phyloP scores from a whole-genome alignment of 2,113 vertebrate species.

The Protobothrops mucrosquamatus region DNA sequence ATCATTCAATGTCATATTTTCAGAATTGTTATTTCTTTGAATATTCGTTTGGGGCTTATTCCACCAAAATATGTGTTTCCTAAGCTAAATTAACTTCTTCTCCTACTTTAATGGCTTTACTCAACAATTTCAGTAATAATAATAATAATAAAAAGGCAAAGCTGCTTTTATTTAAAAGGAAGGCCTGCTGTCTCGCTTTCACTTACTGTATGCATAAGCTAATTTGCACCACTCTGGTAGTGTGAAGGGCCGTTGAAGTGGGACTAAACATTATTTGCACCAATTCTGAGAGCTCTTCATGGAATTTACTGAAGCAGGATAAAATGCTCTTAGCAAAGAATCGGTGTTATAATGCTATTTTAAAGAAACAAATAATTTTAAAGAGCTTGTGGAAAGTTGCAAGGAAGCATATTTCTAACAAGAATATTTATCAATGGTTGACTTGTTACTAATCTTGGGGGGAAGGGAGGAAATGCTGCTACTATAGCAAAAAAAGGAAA shows the following conservation, averaged over 20 bases:
- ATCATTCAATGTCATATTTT: background rate
- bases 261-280: slow-evolving; percentile 31
- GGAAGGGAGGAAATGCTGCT: background rate
- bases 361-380: slow-evolving; percentile 38
- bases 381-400: slow-evolving; percentile 41
- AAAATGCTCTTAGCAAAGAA: slow-evolving; percentile 29
- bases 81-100: slow-evolving; percentile 7
- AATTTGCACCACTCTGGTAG: slow-evolving; percentile 34
- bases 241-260: slow-evolving; percentile 28
- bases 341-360: slow-evolving; percentile 38
- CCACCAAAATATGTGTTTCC: slow-evolving; percentile 4
- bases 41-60: background rate
- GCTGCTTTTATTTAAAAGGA: slow-evolving; percentile 24
- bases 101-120: background rate
- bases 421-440: background rate
- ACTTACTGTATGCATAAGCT: slow-evolving; percentile 21
- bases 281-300: slow-evolving; percentile 26
- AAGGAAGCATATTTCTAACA: slow-evolving; percentile 30
- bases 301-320: slow-evolving; percentile 16
- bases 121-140: background rate
- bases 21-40: background rate
- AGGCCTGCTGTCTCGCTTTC: slow-evolving; percentile 13
- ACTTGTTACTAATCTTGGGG: slow-evolving; percentile 22
- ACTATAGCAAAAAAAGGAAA: background rate
- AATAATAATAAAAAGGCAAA: background rate